Percentiles rank a stretch among this genome's conserved stretches.
Conservation (phyloP, 2,797 vertebrate genomes). For the Astyanax mexicanus region DNA sequence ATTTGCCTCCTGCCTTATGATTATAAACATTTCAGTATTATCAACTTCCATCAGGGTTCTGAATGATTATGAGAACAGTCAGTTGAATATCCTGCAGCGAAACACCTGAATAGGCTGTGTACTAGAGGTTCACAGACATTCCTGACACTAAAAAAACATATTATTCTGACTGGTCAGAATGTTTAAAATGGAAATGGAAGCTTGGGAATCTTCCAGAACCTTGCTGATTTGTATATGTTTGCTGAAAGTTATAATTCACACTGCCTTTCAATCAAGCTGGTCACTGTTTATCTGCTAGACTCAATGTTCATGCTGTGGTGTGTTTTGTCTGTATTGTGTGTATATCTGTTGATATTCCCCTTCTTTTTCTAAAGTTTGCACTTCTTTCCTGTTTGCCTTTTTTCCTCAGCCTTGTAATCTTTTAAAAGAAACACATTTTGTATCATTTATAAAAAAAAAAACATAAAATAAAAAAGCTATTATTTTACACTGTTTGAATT, state of each 20-base stretch:
- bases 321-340: neutral
- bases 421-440: neutral
- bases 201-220: neutral
- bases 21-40: neutral
- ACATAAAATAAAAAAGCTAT: too few relatives aligned
- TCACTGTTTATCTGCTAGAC: neutral
- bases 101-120: neutral
- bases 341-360: neutral
- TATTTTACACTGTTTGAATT: neutral
- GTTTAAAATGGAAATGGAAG: neutral
- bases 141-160: neutral
- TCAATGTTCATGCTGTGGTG: neutral
- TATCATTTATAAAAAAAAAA: conserved; percentile 12
- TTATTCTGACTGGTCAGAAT: neutral
- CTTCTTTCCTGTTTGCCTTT: neutral
- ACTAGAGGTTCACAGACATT: neutral
- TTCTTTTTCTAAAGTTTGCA: neutral
- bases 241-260: neutral
- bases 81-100: neutral
- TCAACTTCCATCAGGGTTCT: neutral
- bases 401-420: neutral
- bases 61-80: neutral
- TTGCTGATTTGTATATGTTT: neutral
- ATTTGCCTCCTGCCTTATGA: neutral
- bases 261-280: neutral